phyloP scores from a whole-genome alignment of 2,113 vertebrate genomes.

The Lathamus discolor region DNA sequence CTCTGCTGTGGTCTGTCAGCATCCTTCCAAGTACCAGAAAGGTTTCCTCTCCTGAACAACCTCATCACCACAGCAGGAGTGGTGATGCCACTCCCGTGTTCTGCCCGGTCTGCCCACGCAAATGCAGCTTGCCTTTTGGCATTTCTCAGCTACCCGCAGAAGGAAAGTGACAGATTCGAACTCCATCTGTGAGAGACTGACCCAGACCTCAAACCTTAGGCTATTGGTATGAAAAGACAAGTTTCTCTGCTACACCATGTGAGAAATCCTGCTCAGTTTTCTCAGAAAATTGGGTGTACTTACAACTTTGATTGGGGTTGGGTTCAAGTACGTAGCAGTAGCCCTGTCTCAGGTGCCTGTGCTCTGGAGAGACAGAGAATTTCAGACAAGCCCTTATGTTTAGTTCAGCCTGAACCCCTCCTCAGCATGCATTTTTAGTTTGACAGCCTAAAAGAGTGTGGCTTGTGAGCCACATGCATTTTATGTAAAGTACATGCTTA shows the following conservation, averaged over 20 bases:
- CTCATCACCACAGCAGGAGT: not conserved
- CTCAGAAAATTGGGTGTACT: accelerated
- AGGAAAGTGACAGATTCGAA: not conserved
- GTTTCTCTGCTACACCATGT: not conserved
- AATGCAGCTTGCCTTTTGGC: not conserved
- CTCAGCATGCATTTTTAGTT: not conserved
- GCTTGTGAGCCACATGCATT: not conserved
- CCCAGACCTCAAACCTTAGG: not conserved
- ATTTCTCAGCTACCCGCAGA: not conserved
- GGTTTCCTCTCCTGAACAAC: not conserved
- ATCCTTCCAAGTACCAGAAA: not conserved
- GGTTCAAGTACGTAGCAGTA: not conserved
- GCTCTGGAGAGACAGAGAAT: not conserved
- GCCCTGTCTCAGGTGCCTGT: not conserved
- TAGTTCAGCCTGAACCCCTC: not conserved
- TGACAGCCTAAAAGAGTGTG: not conserved
- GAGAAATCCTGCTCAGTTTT: not conserved
- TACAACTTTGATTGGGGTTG: accelerated
- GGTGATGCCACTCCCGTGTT: accelerated
- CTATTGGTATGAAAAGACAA: not conserved
- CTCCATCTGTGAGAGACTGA: not conserved
- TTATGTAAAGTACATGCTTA: not conserved
- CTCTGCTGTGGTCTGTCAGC: not conserved
- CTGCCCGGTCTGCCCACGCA: not conserved
- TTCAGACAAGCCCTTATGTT: not conserved